Evolutionary conservation across 2,888 invertebrate genomes (phyloP).

Genomic region (Autographa gamma): DNA sequence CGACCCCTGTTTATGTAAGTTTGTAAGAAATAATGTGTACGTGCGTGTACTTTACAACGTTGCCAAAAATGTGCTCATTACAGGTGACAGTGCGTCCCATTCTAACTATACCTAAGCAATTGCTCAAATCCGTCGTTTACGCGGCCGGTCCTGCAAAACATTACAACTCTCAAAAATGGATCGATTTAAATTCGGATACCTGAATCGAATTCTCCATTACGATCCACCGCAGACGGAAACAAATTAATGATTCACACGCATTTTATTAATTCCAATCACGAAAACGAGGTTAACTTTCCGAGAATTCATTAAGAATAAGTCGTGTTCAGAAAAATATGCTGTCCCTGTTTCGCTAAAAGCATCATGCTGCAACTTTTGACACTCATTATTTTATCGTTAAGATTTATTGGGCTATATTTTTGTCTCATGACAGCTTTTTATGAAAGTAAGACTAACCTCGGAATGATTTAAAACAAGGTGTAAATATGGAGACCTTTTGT

Average conservation of each 20-base stretch:
- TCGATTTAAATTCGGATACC: slow-evolving; percentile 38
- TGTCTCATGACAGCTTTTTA: slow-evolving; percentile 18
- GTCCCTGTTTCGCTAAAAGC: slow-evolving; percentile 62
- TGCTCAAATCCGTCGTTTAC: slow-evolving; percentile 40
- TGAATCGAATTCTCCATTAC: slow-evolving; percentile 51
- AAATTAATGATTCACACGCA: slow-evolving; percentile 53
- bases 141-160: slow-evolving; percentile 30
- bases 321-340: slow-evolving; percentile 62
- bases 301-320: slow-evolving; percentile 74
- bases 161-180: slow-evolving; percentile 32
- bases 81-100: slow-evolving; percentile 23
- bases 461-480: slow-evolving; percentile 2
- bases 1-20: slow-evolving; percentile 13
- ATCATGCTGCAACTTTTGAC: slow-evolving; percentile 60
- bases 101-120: slow-evolving; percentile 40
- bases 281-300: slow-evolving; percentile 52
- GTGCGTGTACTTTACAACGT: slow-evolving; percentile 14
- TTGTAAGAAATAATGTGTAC: slow-evolving; percentile 16
- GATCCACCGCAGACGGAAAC: slow-evolving; percentile 44
- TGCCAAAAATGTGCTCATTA: slow-evolving; percentile 10
- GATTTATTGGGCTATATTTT: slow-evolving; percentile 67
- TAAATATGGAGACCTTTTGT: background rate
- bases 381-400: slow-evolving; percentile 79
- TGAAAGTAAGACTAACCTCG: slow-evolving; percentile 15
- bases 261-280: slow-evolving; percentile 48